phyloP scores from a whole-genome alignment of 2,113 vertebrate species.

The Puffinus mauretanicus region DNA sequence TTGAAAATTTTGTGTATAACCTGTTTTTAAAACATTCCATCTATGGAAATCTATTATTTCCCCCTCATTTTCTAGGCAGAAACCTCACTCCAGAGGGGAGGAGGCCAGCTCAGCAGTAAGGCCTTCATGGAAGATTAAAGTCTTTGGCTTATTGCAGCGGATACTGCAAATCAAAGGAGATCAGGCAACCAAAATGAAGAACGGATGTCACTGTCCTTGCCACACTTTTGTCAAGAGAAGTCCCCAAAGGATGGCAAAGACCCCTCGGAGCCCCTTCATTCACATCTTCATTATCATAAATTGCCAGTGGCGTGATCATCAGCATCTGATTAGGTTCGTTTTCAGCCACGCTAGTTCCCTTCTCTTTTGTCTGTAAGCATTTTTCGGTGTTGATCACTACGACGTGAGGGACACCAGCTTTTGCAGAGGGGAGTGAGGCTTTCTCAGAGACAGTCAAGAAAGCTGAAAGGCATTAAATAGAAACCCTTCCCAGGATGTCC shows the following conservation, averaged over 20 bases:
- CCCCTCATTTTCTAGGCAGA: neutral
- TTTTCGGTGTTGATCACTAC: neutral
- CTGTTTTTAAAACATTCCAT: neutral
- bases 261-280: neutral
- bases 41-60: neutral
- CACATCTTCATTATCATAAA: neutral
- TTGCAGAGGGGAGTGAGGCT: neutral
- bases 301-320: neutral
- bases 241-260: neutral
- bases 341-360: neutral
- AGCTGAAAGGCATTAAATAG: neutral
- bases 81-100: neutral
- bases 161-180: neutral
- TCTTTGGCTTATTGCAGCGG: neutral
- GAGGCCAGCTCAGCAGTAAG: neutral
- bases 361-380: neutral
- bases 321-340: neutral
- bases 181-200: neutral
- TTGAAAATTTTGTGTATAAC: neutral
- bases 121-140: neutral
- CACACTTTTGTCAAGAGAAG: neutral
- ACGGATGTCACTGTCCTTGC: neutral
- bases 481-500: neutral
- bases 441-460: neutral
- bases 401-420: neutral